Conservation (phyloP, 2,888 invertebrate genomes). For the Clostera curtula region DNA sequence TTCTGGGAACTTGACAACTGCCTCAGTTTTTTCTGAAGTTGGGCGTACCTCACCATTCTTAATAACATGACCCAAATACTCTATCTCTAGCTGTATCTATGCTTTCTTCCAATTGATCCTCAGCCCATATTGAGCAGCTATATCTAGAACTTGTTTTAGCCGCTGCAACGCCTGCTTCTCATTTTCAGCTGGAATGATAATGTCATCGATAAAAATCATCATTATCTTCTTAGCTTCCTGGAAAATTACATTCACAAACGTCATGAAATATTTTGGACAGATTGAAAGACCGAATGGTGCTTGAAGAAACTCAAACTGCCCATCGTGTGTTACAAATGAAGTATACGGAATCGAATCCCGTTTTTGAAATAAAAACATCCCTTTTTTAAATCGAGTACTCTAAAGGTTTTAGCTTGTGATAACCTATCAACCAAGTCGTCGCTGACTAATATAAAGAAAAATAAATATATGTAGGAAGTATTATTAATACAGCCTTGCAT, state of each 20-base stretch:
- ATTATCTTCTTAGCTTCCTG: slow-evolving; percentile 10
- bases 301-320: slow-evolving; percentile 41
- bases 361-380: slow-evolving; percentile 37
- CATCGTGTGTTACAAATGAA: slow-evolving; percentile 35
- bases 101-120: slow-evolving; percentile 9
- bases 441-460: too few relatives aligned
- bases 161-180: slow-evolving; percentile 7
- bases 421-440: slow-evolving; percentile 43
- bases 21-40: slow-evolving; percentile 13
- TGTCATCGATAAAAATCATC: slow-evolving; percentile 14
- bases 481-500: too few relatives aligned
- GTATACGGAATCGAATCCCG: slow-evolving; percentile 29
- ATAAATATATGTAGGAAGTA: too few relatives aligned
- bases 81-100: background rate
- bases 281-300: slow-evolving; percentile 44
- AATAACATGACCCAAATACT: slow-evolving; percentile 19
- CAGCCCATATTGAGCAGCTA: slow-evolving; percentile 8
- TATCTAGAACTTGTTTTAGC: slow-evolving; percentile 9
- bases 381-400: slow-evolving; percentile 29
- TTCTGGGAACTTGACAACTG: slow-evolving; percentile 12
- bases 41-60: slow-evolving; percentile 12
- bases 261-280: slow-evolving; percentile 32
- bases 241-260: slow-evolving; percentile 29
- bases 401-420: slow-evolving; percentile 15
- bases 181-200: slow-evolving; percentile 8